phyloP scores from a whole-genome alignment of 1,140 invertebrate species.

The Drosophila parabipectinata region DNA sequence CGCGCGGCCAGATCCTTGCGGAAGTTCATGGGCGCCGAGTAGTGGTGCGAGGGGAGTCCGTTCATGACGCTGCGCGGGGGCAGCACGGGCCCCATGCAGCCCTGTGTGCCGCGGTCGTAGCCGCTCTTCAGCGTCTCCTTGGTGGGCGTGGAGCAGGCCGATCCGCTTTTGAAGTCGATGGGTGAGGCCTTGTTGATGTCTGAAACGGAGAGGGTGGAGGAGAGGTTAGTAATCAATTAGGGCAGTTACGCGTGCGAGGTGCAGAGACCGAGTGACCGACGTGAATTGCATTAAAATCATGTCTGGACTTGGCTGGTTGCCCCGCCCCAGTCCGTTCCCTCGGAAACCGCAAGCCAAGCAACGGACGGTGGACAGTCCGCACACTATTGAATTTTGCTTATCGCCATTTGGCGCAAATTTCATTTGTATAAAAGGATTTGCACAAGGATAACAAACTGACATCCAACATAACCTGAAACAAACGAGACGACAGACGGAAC shows the following conservation, averaged over 20 bases:
- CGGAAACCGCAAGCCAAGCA: constrained; percentile 20
- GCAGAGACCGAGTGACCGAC: not conserved
- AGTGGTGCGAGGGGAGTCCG: constrained; percentile 81
- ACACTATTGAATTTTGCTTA: constrained; percentile 79
- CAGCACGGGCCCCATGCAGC: constrained; percentile 87
- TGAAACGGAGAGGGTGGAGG: constrained; percentile 72
- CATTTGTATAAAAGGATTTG: constrained; percentile 84
- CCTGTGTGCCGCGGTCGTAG: constrained; percentile 86
- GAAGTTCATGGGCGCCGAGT: constrained; percentile 88
- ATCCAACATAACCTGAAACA: constrained; percentile 82
- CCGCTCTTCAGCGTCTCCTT: constrained; percentile 87
- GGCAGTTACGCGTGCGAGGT: constrained; percentile 8
- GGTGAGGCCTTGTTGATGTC: constrained; percentile 94
- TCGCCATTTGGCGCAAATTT: constrained; percentile 81
- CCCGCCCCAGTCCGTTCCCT: constrained; percentile 10
- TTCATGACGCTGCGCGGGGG: constrained; percentile 90
- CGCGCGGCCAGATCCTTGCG: constrained; percentile 93
- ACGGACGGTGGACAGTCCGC: not conserved
- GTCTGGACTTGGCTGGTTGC: constrained; percentile 13
- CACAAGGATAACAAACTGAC: constrained; percentile 81
- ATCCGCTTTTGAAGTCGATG: constrained; percentile 91
- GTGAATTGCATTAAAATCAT: constrained; percentile 52
- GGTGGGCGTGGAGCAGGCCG: constrained; percentile 84
- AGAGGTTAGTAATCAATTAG: constrained; percentile 28
- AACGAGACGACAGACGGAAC: constrained; percentile 56